Evolutionary conservation across 2,113 vertebrate genomes (phyloP).

Genomic region (Menura novaehollandiae): DNA sequence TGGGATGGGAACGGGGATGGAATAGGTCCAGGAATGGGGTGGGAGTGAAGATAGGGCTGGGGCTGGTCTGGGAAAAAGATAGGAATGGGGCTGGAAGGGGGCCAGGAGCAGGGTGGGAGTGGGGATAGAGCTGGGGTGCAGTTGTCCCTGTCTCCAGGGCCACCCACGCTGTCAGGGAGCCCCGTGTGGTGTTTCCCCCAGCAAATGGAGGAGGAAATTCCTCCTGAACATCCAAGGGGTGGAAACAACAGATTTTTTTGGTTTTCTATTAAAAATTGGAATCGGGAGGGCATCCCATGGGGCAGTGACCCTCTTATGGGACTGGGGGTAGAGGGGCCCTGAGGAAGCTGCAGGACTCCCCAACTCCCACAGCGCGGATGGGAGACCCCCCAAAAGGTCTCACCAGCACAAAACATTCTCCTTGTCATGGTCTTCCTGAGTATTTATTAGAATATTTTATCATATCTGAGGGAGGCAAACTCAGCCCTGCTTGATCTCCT

Average conservation of each 20-base stretch:
- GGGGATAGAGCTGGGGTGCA: neutral
- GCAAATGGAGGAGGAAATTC: neutral
- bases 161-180: rapidly evolving
- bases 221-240: neutral
- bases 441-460: constrained; percentile 38
- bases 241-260: neutral
- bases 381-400: neutral
- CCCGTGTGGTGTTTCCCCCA: rapidly evolving
- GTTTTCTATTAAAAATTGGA: neutral
- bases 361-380: rapidly evolving
- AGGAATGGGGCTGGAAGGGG: neutral
- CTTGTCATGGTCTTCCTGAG: neutral
- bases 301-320: neutral
- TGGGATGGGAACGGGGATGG: neutral
- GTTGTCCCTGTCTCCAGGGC: rapidly evolving
- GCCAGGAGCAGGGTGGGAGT: neutral
- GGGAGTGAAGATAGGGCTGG: neutral
- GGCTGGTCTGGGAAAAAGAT: neutral
- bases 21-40: neutral
- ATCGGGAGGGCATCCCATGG: rapidly evolving
- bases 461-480: constrained; percentile 19
- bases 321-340: rapidly evolving
- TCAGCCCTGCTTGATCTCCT: neutral
- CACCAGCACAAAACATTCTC: rapidly evolving
- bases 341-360: neutral